Percentiles rank a stretch among this genome's conserved stretches.
Conservation (phyloP, 2,797 vertebrate genomes). For the Falco columbarius region DNA sequence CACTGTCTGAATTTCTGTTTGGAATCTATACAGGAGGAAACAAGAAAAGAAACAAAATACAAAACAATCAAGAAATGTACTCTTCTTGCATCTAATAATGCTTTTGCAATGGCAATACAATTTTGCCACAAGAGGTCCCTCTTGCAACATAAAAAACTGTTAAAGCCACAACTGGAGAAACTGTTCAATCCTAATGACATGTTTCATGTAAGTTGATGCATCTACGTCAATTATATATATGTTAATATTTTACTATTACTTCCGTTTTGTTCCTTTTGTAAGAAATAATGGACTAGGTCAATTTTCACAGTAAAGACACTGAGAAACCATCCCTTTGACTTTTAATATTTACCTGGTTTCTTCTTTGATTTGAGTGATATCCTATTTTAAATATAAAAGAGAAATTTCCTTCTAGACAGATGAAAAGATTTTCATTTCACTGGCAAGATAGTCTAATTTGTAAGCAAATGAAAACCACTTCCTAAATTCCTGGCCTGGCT, state of each 20-base stretch:
- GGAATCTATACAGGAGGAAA: constrained; percentile 81
- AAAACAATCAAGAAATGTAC: background rate
- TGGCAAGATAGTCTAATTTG: background rate
- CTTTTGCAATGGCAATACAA: background rate
- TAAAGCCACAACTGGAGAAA: background rate
- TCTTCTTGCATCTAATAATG: background rate
- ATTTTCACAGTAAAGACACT: background rate
- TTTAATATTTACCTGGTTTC: background rate
- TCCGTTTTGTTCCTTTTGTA: background rate
- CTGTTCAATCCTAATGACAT: background rate
- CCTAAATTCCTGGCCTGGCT: background rate
- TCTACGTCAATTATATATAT: background rate
- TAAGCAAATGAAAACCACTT: constrained; percentile 11
- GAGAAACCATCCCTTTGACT: background rate
- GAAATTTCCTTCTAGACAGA: background rate
- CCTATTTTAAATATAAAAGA: background rate
- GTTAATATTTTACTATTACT: constrained; percentile 23
- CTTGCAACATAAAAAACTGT: constrained; percentile 19
- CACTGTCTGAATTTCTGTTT: constrained; percentile 95
- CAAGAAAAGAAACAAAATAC: background rate
- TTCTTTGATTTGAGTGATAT: background rate
- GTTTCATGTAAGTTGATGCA: constrained; percentile 1
- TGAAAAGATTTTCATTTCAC: background rate
- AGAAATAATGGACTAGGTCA: background rate
- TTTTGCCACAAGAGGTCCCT: constrained; percentile 75